phyloP scores from a whole-genome alignment of 1,140 invertebrate species.

The Manduca sexta region DNA sequence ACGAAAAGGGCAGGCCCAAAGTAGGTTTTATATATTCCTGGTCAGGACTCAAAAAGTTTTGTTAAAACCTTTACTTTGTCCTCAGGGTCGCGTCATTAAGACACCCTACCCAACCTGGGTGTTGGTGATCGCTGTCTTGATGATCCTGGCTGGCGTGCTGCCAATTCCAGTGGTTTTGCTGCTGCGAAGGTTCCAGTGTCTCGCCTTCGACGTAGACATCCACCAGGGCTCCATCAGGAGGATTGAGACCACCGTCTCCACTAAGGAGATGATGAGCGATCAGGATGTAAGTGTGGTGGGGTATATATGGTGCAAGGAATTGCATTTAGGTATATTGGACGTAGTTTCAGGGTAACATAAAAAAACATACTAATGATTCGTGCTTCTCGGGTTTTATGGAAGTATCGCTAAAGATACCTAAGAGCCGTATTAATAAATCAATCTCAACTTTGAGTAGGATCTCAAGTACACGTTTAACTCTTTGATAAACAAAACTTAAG shows the following conservation, averaged over 20 bases:
- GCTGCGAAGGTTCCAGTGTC: slow-evolving; percentile 86
- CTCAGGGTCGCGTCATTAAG: slow-evolving; percentile 80
- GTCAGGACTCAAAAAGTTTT: background rate
- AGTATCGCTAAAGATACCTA: no score
- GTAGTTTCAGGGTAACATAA: no score
- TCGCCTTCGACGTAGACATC: slow-evolving; percentile 88
- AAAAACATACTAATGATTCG: no score
- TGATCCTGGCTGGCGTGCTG: slow-evolving; percentile 86
- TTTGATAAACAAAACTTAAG: no score
- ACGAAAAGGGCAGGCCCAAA: no score
- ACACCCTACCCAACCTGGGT: slow-evolving; percentile 90
- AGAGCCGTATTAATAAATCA: no score
- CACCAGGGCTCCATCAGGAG: slow-evolving; percentile 90
- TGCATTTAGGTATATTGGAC: background rate
- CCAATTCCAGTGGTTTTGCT: slow-evolving; percentile 90
- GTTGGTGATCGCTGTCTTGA: slow-evolving; percentile 82
- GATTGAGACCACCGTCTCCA: slow-evolving; percentile 92
- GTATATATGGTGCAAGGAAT: background rate
- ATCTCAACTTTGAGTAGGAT: no score
- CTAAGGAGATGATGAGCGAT: slow-evolving; percentile 93
- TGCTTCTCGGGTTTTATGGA: no score
- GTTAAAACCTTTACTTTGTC: slow-evolving; percentile 9
- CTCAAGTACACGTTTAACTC: no score
- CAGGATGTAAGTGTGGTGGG: slow-evolving; percentile 85
- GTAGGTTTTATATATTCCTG: no score